Evolutionary conservation across 1,140 invertebrate genomes (phyloP).

Genomic region (Trinorchestia longiramus): DNA sequence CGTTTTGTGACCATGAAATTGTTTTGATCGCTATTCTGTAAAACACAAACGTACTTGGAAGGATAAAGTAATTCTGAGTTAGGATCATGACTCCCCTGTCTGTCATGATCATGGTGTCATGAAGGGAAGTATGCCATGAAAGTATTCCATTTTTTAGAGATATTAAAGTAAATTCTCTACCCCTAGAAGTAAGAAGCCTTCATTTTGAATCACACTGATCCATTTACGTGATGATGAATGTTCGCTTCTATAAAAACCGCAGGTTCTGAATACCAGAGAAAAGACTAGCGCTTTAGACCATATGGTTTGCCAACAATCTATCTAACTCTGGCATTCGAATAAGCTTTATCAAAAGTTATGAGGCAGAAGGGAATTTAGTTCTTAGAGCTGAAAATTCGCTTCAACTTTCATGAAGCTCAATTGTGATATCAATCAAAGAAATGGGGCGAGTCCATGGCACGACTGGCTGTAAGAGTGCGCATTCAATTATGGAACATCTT

Average conservation of each 20-base stretch:
- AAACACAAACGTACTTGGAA: not conserved
- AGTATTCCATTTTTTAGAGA: not conserved
- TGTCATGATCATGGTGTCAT: too few relatives aligned
- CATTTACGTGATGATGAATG: conserved; percentile 3
- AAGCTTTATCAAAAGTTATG: conserved; percentile 31
- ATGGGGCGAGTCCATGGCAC: not conserved
- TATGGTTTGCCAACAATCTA: not conserved
- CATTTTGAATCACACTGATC: conserved; percentile 5
- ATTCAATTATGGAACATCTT: not conserved
- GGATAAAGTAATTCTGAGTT: not conserved
- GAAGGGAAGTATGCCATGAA: not conserved
- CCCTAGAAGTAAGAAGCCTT: not conserved
- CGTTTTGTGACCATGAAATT: not conserved
- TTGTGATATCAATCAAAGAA: conserved; percentile 17
- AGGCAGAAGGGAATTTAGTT: not conserved
- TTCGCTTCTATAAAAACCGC: not conserved
- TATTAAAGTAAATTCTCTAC: not conserved
- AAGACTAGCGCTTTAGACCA: not conserved
- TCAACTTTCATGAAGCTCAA: not conserved
- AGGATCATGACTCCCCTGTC: not conserved
- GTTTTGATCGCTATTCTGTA: not conserved
- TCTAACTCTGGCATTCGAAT: not conserved
- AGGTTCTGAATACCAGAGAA: not conserved
- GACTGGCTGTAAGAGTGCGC: not conserved
- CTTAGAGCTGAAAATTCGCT: conserved; percentile 2